Evolutionary conservation across 2,888 invertebrate genomes (phyloP).

Genomic region (Drosophila greeni): DNA sequence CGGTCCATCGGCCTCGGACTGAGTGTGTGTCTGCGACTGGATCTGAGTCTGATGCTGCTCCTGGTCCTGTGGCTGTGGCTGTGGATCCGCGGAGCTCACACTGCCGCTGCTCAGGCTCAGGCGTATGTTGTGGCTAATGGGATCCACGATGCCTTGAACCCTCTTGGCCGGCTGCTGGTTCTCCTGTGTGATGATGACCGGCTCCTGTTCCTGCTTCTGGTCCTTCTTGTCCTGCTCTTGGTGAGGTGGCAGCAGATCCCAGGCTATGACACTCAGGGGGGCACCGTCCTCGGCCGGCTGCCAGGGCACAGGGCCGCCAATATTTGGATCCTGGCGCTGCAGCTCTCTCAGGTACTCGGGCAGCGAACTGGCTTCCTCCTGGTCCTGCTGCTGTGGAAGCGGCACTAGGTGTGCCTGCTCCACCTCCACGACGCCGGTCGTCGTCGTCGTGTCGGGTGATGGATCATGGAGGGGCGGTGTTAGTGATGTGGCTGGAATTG

Average conservation of each 20-base stretch:
- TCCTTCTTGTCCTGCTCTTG: slow-evolving; percentile 4
- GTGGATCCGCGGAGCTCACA: slow-evolving; percentile 46
- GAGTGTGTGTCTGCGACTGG: slow-evolving; percentile 20
- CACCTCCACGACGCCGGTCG: slow-evolving; percentile 64
- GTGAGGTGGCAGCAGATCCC: slow-evolving; percentile 75
- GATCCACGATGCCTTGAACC: slow-evolving; percentile 57
- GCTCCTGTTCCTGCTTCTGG: slow-evolving; percentile 39
- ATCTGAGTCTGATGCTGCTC: slow-evolving; percentile 23
- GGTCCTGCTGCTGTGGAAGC: slow-evolving; percentile 40
- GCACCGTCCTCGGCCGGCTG: slow-evolving; percentile 55
- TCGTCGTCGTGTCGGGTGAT: slow-evolving; percentile 45
- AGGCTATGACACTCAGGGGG: slow-evolving; percentile 73
- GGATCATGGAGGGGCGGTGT: slow-evolving; percentile 62
- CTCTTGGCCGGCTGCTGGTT: slow-evolving; percentile 54
- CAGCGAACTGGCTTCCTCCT: slow-evolving; percentile 26
- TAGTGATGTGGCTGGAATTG: slow-evolving; percentile 63
- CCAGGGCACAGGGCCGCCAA: slow-evolving; percentile 72
- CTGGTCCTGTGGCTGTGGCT: slow-evolving; percentile 23
- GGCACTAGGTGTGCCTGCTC: slow-evolving; percentile 70
- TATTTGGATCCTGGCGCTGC: slow-evolving; percentile 68
- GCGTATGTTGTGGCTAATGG: slow-evolving; percentile 56
- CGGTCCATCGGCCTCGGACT: slow-evolving; percentile 48
- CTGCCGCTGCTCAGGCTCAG: slow-evolving; percentile 55
- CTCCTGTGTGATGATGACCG: slow-evolving; percentile 58
- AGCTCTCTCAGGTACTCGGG: slow-evolving; percentile 72